Evolutionary conservation across 1,140 invertebrate genomes (phyloP).

Genomic region (Physella acuta): DNA sequence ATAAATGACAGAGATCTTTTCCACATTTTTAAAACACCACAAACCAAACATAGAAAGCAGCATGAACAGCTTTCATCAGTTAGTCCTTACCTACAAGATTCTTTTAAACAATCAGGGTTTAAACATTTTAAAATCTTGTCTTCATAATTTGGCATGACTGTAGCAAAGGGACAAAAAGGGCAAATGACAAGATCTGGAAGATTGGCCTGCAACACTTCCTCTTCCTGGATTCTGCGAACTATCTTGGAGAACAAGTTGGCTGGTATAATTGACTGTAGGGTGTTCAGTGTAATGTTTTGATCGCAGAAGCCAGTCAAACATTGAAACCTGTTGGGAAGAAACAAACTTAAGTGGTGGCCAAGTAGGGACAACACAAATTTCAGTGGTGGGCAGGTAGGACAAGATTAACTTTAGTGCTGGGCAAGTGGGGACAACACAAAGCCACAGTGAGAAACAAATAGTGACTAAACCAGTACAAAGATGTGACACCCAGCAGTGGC

Average conservation of each 20-base stretch:
- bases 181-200: slow-evolving; percentile 68
- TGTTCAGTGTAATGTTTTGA: slow-evolving; percentile 39
- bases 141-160: slow-evolving; percentile 64
- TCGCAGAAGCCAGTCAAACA: slow-evolving; percentile 61
- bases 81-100: slow-evolving; percentile 67
- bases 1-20: no score
- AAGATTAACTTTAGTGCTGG: no score
- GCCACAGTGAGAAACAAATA: no score
- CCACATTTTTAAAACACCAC: no score
- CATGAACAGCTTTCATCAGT: no score
- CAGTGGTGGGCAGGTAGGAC: no score
- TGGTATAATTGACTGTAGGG: slow-evolving; percentile 58
- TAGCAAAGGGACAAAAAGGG: slow-evolving; percentile 69
- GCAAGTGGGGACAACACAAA: no score
- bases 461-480: no score
- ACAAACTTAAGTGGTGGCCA: no score
- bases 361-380: no score
- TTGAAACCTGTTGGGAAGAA: slow-evolving; percentile 50
- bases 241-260: slow-evolving; percentile 65
- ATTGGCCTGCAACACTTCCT: slow-evolving; percentile 66
- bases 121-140: slow-evolving; percentile 70
- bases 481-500: no score
- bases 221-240: slow-evolving; percentile 63
- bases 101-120: slow-evolving; percentile 70
- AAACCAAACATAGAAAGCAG: no score